A percentile compares a stretch with the other conserved stretches of the same genome.
phyloP scores from a whole-genome alignment of 2,113 vertebrate genomes.

The Alectura lathami region DNA sequence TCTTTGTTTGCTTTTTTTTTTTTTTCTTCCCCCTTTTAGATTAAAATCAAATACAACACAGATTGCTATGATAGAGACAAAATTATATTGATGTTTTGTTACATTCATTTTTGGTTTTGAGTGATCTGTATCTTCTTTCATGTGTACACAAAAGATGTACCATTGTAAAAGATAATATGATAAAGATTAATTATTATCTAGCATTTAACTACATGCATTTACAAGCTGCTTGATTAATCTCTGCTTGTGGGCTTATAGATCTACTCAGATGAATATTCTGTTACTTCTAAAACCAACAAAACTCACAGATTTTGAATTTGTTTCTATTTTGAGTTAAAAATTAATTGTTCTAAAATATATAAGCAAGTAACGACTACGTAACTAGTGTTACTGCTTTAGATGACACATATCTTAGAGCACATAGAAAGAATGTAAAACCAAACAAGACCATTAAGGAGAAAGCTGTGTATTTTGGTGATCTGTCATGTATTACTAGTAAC shows the following conservation, averaged over 20 bases:
- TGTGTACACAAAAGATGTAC: neutral
- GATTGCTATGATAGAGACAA: accelerated
- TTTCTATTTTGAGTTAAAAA: neutral
- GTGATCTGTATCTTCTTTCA: neutral
- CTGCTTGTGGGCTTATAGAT: neutral
- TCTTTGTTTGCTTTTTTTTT: accelerated
- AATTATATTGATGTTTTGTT: neutral
- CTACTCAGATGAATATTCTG: neutral
- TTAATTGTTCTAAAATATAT: neutral
- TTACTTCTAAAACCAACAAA: neutral
- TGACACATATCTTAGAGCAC: neutral
- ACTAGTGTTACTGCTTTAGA: neutral
- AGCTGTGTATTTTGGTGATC: neutral
- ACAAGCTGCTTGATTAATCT: neutral
- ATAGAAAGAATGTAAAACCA: neutral
- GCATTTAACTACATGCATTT: neutral
- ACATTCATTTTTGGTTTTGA: neutral
- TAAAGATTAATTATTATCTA: neutral
- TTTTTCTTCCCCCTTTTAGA: neutral
- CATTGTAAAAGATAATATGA: neutral
- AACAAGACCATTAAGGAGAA: neutral
- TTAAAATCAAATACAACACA: neutral
- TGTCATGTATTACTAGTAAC: neutral
- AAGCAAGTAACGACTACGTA: neutral
- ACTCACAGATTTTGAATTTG: neutral